Evolutionary conservation across 2,888 invertebrate species (phyloP).

Genomic region (Protula sp.): DNA sequence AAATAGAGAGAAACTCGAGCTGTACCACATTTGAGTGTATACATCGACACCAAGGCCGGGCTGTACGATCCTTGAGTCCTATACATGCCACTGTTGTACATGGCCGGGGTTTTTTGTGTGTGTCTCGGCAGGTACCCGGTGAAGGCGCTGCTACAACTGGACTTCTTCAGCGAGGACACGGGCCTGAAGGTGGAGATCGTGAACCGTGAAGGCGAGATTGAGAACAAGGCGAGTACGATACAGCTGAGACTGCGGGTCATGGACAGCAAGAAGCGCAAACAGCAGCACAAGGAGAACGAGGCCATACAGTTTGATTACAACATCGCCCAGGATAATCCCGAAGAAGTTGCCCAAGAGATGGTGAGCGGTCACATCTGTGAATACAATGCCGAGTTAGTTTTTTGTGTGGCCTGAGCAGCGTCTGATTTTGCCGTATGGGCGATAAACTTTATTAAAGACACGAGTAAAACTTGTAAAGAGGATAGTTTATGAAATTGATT

Average conservation of each 20-base stretch:
- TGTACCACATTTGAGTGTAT: no score
- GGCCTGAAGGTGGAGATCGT: constrained; percentile 72
- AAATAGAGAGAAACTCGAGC: no score
- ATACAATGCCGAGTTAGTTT: not conserved
- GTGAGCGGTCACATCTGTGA: constrained; percentile 8
- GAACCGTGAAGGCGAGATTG: constrained; percentile 63
- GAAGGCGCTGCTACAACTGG: constrained; percentile 87
- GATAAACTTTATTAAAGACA: no score
- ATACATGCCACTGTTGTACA: no score
- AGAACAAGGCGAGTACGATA: constrained; percentile 6
- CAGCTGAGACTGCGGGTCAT: constrained; percentile 88
- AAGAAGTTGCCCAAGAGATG: constrained; percentile 93
- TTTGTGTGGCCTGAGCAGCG: not conserved
- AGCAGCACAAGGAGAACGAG: constrained; percentile 97
- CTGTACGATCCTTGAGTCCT: no score
- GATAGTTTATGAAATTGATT: no score
- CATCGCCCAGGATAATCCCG: constrained; percentile 81
- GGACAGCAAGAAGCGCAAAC: constrained; percentile 93
- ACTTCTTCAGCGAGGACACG: constrained; percentile 95
- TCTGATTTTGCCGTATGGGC: no score
- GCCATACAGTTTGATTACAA: constrained; percentile 99
- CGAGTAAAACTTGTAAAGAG: no score
- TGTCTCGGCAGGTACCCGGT: constrained; percentile 82
- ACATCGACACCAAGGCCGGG: no score
- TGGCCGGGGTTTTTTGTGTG: no score